Base-by-base conservation (phyloP, 2,113 vertebrate species). In the Tachycineta bicolor region DNA sequence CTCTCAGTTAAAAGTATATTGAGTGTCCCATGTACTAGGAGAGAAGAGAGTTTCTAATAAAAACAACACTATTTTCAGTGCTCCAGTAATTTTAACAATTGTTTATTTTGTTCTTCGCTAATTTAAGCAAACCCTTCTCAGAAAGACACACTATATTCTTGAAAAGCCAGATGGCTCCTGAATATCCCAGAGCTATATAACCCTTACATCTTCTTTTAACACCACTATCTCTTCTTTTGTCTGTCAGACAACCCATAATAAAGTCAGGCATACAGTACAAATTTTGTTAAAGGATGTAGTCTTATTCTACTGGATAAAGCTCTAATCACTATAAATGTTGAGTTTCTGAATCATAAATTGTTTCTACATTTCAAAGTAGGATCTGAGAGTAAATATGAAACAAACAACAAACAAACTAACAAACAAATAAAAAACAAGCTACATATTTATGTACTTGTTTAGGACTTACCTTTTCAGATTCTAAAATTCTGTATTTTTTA, bases 21-120 rank as follows among this genome's bases (percentile, higher is more conserved):
- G 8, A 55, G 20, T 0, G 0, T 89, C 24, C 28, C 46, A 22
- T 1, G 0, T 53, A 44, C 3, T 58, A 70, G 11, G 13, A 74
- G 5, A 78, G 12, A 65, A 55, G 33, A 86, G 9, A 41, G 9
- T 47, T 79, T 71, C 47, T 59, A 83, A 76, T 37, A 71, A 87
- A 79, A 86, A 5, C 37, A 96, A 49, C 5, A 11, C 7, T 71
- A 26, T 71, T 73, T 76, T 87, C 68, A 60, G 17, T 43, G 33
- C 10, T 91, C 6, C 46, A 63, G 39, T 73, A 3, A 73, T 59
- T 80, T 89, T 44, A 77, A 10, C 5, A 64, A 13, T 59, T 46
- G 11, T 55, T 87, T 89, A 22, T 43, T 86, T 83, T 67, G 11
- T 71, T 68, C 49, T 73, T 60, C 68, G 8, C 3, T 80, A 53